These are phyloP conservation scores for Spea hammondii DNA, from an alignment of 2,797 vertebrate species.

Conservation along the genomic window DNA sequence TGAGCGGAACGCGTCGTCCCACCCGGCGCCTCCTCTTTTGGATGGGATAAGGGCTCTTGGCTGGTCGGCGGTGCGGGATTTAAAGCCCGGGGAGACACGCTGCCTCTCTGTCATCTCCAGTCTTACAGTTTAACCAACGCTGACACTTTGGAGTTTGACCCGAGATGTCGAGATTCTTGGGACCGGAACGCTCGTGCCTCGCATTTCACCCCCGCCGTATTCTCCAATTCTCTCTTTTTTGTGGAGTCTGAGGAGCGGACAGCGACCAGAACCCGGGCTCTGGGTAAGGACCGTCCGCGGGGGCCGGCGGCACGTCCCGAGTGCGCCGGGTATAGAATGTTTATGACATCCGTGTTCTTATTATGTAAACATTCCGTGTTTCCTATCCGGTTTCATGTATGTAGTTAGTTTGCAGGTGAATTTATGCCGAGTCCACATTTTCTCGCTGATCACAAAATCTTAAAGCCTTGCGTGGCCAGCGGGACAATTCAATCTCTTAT, in stretches of 20 bases:
- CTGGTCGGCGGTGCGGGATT: conserved; percentile 5
- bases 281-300: no score
- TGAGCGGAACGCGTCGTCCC: conserved; percentile 6
- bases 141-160: conserved; percentile 68
- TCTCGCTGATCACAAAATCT: no score
- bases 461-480: no score
- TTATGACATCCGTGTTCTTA: no score
- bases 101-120: conserved; percentile 42
- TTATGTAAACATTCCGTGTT: no score
- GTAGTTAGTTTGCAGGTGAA: no score
- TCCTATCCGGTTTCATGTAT: no score
- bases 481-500: no score
- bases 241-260: conserved; percentile 51
- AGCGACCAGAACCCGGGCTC: neutral
- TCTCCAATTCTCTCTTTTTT: conserved; percentile 44
- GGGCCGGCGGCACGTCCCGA: no score
- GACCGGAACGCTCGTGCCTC: conserved; percentile 8
- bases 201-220: conserved; percentile 24
- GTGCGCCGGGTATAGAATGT: no score
- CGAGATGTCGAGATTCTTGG: conserved; percentile 54
- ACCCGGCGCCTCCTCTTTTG: neutral
- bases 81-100: neutral
- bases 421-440: no score
- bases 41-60: neutral
- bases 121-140: conserved; percentile 40